Conservation (phyloP, 2,113 vertebrate species). For the Notiomystis cincta region DNA sequence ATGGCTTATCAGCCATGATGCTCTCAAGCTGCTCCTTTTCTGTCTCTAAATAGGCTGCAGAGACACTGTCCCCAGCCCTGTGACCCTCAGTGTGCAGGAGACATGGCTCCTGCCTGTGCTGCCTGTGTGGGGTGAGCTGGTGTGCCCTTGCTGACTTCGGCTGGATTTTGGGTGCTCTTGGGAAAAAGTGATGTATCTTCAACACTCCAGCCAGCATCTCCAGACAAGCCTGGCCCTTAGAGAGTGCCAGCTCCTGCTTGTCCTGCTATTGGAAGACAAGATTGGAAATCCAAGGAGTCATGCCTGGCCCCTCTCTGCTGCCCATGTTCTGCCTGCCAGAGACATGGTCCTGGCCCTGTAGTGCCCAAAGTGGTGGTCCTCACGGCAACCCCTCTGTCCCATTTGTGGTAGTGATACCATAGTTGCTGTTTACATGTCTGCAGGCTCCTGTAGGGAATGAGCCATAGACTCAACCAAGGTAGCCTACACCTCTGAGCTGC, state of each 20-base stretch:
- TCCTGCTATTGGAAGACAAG: not conserved
- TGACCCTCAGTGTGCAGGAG: accelerated
- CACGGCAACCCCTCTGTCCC: not conserved
- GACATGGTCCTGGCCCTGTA: not conserved
- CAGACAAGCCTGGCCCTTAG: not conserved
- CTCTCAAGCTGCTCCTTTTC: not conserved
- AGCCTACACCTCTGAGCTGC: not conserved
- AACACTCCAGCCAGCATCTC: not conserved
- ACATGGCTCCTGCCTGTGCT: not conserved
- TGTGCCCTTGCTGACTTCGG: not conserved
- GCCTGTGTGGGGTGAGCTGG: not conserved
- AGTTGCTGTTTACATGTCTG: not conserved
- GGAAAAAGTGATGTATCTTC: not conserved
- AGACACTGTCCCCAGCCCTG: accelerated
- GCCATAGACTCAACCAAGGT: not conserved
- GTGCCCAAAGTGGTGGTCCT: not conserved
- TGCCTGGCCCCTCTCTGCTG: not conserved
- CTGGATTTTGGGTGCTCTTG: not conserved
- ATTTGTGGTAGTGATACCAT: not conserved
- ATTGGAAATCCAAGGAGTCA: not conserved
- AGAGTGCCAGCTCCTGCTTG: not conserved
- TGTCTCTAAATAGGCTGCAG: not conserved
- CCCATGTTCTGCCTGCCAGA: not conserved
- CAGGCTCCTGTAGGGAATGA: not conserved
- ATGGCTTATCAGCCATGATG: not conserved